Evolutionary conservation across 2,113 vertebrate genomes (phyloP), one percentile per base, ranked within the genome.

Genomic region (Gadus macrocephalus): DNA sequence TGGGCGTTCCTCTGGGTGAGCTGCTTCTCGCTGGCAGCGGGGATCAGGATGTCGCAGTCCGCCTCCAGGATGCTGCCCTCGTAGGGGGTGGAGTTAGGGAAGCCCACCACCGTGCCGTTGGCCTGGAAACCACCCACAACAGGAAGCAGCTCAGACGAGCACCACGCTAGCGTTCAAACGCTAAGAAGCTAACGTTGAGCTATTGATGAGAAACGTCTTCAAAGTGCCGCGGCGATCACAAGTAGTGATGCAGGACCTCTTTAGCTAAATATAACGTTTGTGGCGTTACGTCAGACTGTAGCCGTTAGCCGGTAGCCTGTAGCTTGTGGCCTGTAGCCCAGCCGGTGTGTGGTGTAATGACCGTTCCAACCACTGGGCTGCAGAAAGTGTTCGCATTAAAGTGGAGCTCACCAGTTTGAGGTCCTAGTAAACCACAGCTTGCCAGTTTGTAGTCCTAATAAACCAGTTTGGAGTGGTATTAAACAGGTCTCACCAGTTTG

Each of bases 11-110:
- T 90, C 73, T 91, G 94, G 20, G 96, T 98, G 83, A 98, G 85
- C 84, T 99, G 97, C 72, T 96, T 99, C 89, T 98, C 97, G 0
- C 96, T 93, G 79, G 97, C 97, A 17, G 96, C 97, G 15, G 97
- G 97, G 68, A 99, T 94, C 66, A 98, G 88, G 83, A 99, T 98
- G 81, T 99, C 94, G 66, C 97, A 99, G 53, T 96, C 94, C 2
- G 91, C 94, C 82, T 99, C 97, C 82, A 99, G 84, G 81, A 99
- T 95, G 79, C 72, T 97, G 58, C 94, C 95, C 53, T 97, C 93
- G 14, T 96, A 96, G 0, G 90, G 88, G 2, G 92, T 89, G 3
- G 96, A 88, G 70, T 95, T 92, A 0, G 97, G 96, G 86, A 96
- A 99, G 65, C 96, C 96, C 69, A 98, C 93, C 69, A 98, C 94